A percentile compares a stretch with the other conserved stretches of the same genome.
Conservation (phyloP, 2,797 vertebrate species). For the Hemibagrus guttatus region DNA sequence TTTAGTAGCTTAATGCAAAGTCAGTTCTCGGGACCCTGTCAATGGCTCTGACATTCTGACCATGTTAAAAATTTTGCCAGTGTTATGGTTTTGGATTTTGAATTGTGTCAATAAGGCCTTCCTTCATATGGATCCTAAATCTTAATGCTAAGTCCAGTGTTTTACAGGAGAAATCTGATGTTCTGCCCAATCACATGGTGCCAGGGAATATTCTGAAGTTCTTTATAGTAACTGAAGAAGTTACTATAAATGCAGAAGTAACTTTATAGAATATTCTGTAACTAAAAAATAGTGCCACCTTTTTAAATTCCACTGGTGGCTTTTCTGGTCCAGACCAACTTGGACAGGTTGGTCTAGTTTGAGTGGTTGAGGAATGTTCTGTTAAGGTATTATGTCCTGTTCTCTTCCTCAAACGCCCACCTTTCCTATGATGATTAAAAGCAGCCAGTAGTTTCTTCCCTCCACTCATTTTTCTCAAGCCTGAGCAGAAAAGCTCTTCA, state of each 20-base stretch:
- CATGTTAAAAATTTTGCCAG: too few relatives aligned
- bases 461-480: conserved; percentile 46
- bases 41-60: not conserved
- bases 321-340: not conserved
- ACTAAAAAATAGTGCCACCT: not conserved
- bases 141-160: not conserved
- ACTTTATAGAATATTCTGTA: too few relatives aligned
- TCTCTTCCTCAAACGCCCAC: not conserved
- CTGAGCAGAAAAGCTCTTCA: conserved; percentile 53
- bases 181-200: not conserved
- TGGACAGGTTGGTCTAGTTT: conserved; percentile 46
- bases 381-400: not conserved
- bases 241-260: too few relatives aligned
- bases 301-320: conserved; percentile 6
- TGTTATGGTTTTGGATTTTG: not conserved
- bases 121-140: not conserved
- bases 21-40: not conserved
- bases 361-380: conserved; percentile 18
- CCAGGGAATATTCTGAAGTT: not conserved
- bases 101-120: not conserved
- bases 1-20: not conserved
- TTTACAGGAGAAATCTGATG: not conserved
- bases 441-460: not conserved
- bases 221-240: too few relatives aligned
- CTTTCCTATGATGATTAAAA: conserved; percentile 13